Evolutionary conservation across 2,888 invertebrate species (phyloP).

Genomic region (Rhagium mordax): DNA sequence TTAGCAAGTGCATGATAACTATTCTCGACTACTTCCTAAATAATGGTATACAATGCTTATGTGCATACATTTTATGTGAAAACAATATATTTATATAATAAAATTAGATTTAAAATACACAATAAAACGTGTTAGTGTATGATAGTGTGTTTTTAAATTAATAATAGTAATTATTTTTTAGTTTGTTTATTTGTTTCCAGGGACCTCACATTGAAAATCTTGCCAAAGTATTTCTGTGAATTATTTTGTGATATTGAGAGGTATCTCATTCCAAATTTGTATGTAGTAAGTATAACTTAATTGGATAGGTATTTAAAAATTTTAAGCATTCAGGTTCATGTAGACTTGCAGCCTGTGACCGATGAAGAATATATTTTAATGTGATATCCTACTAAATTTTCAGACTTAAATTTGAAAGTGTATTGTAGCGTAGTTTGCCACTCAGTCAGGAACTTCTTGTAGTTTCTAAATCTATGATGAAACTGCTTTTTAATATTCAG

Average conservation of each 20-base stretch:
- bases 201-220: constrained; percentile 46
- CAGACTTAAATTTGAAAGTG: too few species aligned
- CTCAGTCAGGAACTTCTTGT: too few species aligned
- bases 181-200: constrained; percentile 44
- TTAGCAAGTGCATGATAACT: not conserved
- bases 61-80: constrained; percentile 7
- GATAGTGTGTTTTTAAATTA: constrained; percentile 18
- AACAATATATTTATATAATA: not conserved
- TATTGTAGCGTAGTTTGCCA: too few species aligned
- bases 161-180: constrained; percentile 40
- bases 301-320: constrained; percentile 17
- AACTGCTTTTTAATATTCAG: too few species aligned
- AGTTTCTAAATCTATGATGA: too few species aligned
- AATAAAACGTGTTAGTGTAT: constrained; percentile 1
- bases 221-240: constrained; percentile 39
- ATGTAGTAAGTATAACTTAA: constrained; percentile 28
- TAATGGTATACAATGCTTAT: constrained; percentile 41
- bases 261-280: constrained; percentile 40
- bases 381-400: too few species aligned
- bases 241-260: constrained; percentile 44
- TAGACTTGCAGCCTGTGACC: not conserved
- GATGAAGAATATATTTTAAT: not conserved
- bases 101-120: not conserved
- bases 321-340: not conserved
- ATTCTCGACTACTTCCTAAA: not conserved